Percentiles rank a stretch among this genome's conserved stretches.
These are phyloP conservation scores for Rhynchotus rufescens DNA, from an alignment of 2,797 vertebrate species.

Conservation along the genomic window DNA sequence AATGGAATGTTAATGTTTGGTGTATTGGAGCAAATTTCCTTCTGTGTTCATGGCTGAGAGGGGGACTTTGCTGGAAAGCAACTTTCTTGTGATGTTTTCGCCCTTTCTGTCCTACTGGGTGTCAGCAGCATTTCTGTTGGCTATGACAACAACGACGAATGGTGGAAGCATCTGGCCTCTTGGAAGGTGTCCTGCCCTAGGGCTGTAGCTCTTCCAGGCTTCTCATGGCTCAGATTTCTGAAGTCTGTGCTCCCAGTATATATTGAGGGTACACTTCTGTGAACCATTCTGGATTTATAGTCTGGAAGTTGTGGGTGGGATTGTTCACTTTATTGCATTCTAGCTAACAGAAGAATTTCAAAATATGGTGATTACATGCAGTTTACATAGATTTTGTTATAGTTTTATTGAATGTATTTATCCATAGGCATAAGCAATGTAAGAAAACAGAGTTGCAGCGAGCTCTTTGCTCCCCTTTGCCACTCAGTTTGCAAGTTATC, in stretches of 20 bases:
- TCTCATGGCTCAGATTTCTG: background rate
- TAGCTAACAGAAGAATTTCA: background rate
- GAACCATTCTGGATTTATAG: background rate
- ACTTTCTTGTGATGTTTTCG: background rate
- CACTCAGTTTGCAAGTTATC: background rate
- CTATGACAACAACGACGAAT: background rate
- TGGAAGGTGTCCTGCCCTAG: background rate
- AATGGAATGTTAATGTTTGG: background rate
- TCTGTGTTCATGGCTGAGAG: background rate
- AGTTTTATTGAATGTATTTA: background rate
- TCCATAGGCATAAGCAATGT: background rate
- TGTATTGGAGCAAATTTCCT: background rate
- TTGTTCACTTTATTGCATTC: background rate
- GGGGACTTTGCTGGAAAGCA: background rate
- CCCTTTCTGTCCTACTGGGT: background rate
- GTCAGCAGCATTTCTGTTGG: background rate
- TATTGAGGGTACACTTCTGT: background rate
- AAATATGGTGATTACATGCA: background rate
- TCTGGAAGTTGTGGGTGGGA: background rate
- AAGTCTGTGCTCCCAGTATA: background rate
- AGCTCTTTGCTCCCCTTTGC: background rate
- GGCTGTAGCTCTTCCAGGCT: background rate
- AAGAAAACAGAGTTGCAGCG: background rate
- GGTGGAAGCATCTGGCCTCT: background rate
- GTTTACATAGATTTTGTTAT: background rate